A percentile compares a stretch with the other conserved stretches of the same genome.
Evolutionary conservation across 2,113 vertebrate genomes (phyloP).

Genomic region (Nasalis larvatus): DNA sequence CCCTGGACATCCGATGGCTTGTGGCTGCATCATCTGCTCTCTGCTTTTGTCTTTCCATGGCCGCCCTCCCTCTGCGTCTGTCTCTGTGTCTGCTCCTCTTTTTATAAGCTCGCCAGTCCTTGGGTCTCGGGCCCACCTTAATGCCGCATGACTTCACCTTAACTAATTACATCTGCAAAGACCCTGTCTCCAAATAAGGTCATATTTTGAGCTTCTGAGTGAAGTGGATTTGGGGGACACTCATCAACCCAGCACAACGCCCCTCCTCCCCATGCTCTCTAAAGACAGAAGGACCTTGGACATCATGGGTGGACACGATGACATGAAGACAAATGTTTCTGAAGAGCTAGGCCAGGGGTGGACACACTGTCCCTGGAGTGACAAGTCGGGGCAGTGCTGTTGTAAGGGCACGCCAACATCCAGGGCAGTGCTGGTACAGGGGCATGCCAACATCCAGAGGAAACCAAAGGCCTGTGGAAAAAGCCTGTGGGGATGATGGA

Average conservation of each 20-base stretch:
- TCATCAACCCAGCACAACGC: not conserved
- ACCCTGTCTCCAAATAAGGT: not conserved
- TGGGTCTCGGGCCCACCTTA: not conserved
- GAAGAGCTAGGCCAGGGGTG: not conserved
- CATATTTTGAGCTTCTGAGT: not conserved
- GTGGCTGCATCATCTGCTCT: not conserved
- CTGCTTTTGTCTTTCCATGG: not conserved
- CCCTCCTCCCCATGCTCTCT: not conserved
- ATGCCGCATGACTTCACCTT: not conserved
- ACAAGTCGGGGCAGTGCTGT: fast-evolving
- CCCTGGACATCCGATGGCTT: not conserved
- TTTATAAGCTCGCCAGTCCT: fast-evolving
- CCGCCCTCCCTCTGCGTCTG: not conserved
- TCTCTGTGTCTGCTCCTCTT: not conserved
- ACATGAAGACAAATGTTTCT: not conserved
- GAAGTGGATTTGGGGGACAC: fast-evolving
- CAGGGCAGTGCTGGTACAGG: not conserved
- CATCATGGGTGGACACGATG: not conserved
- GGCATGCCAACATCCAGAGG: not conserved
- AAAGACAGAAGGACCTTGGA: not conserved
- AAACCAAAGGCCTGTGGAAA: not conserved
- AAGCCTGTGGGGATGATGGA: not conserved
- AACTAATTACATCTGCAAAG: not conserved
- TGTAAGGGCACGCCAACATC: not conserved
- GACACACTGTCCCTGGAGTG: fast-evolving